Conservation (phyloP, 2,113 vertebrate genomes). For the Bombycilla garrulus region DNA sequence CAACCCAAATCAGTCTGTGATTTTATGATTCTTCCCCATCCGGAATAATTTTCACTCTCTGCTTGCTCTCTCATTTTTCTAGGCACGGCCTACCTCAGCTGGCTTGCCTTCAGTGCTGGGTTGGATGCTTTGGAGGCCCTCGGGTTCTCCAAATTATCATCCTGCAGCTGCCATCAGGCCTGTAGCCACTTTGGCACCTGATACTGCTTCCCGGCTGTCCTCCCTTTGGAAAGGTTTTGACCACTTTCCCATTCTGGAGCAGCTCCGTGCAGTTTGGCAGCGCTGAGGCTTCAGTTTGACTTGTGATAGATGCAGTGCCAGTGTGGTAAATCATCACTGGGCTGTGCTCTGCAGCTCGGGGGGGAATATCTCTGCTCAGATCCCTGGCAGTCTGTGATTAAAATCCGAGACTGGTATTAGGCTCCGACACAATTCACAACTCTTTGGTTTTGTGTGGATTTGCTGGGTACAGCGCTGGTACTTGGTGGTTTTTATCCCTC, state of each 20-base stretch:
- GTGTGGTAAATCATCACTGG: background rate
- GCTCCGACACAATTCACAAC: background rate
- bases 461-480: background rate
- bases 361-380: background rate
- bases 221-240: background rate
- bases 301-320: background rate
- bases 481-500: background rate
- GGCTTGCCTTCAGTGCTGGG: background rate
- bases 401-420: background rate
- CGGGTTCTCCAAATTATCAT: fast-evolving
- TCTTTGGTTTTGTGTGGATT: background rate
- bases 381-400: background rate
- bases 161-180: background rate
- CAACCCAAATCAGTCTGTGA: background rate
- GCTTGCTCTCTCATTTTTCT: background rate
- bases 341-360: background rate
- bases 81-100: background rate
- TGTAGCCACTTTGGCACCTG: background rate
- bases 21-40: background rate
- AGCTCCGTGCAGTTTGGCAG: background rate
- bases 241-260: background rate
- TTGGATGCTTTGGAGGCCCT: background rate
- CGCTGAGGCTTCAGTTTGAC: background rate
- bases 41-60: background rate
- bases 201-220: background rate